These are phyloP conservation scores for Jacana jacana DNA, from an alignment of 2,113 vertebrate species.

Conservation along the genomic window DNA sequence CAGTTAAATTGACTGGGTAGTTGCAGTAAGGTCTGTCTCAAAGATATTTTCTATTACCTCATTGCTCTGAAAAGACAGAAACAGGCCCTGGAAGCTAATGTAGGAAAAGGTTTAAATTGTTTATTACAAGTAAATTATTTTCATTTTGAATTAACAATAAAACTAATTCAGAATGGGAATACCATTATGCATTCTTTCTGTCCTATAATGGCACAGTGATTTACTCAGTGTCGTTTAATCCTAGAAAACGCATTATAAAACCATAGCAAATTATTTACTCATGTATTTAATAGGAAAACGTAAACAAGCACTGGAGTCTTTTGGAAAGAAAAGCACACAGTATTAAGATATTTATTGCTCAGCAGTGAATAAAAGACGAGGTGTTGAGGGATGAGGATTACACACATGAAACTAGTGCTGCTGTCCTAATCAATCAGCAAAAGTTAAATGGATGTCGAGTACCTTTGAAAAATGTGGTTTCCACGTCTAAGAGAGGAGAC, in stretches of 20 bases:
- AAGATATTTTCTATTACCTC: neutral
- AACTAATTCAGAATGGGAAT: neutral
- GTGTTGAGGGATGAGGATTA: neutral
- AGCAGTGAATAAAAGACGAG: rapidly evolving
- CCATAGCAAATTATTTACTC: neutral
- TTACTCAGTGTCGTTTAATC: neutral
- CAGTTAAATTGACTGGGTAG: neutral
- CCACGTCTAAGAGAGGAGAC: neutral
- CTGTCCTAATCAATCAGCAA: neutral
- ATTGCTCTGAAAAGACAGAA: neutral
- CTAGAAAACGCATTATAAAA: neutral
- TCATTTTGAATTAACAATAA: neutral
- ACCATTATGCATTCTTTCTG: neutral
- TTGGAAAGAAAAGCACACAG: neutral
- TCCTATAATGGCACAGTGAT: neutral
- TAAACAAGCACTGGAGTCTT: neutral
- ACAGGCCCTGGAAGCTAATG: neutral
- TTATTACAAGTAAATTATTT: neutral
- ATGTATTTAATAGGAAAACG: neutral
- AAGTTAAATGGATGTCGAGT: constrained; percentile 1
- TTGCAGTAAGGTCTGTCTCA: neutral
- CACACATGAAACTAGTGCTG: neutral
- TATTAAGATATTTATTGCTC: neutral
- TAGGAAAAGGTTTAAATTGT: neutral
- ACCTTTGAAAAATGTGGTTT: neutral